Percentiles rank a stretch among this genome's conserved stretches.
Evolutionary conservation across 1,140 invertebrate genomes (phyloP).

Genomic region (Trichonephila inaurata): DNA sequence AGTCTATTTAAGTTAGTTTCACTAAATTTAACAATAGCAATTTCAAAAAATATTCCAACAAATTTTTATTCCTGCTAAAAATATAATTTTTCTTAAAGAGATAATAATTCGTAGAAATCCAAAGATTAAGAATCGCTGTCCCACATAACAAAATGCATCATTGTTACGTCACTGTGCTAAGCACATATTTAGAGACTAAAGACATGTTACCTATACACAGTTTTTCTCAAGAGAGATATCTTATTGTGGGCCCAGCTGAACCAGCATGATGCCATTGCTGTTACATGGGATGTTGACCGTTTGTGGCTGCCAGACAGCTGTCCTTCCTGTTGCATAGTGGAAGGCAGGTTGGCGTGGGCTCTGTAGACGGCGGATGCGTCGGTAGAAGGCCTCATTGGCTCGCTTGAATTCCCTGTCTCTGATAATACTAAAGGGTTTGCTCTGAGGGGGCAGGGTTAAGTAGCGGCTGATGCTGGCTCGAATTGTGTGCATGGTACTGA

Average conservation of each 20-base stretch:
- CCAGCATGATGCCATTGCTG: constrained; percentile 74
- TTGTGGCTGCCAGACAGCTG: constrained; percentile 63
- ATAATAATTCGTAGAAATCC: neutral
- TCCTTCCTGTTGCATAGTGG: constrained; percentile 60
- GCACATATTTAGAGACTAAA: constrained; percentile 58
- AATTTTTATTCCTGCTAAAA: no score
- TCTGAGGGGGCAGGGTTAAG: constrained; percentile 74
- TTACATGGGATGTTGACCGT: constrained; percentile 57
- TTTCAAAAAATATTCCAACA: no score
- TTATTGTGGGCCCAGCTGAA: constrained; percentile 64
- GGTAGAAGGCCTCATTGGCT: constrained; percentile 76
- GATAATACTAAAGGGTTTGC: constrained; percentile 75
- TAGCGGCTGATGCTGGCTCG: constrained; percentile 76
- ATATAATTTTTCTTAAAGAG: no score
- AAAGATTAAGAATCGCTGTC: neutral
- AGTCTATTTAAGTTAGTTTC: no score
- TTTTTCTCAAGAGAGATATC: neutral
- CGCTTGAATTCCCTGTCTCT: constrained; percentile 70
- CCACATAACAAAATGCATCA: neutral
- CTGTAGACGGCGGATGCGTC: constrained; percentile 64
- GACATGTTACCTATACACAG: constrained; percentile 23
- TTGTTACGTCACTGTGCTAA: constrained; percentile 50
- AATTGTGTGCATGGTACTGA: constrained; percentile 76
- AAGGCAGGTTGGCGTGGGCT: constrained; percentile 65
- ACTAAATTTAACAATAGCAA: no score